phyloP scores from a whole-genome alignment of 1,140 invertebrate species.

The Lordiphosa clarofinis region DNA sequence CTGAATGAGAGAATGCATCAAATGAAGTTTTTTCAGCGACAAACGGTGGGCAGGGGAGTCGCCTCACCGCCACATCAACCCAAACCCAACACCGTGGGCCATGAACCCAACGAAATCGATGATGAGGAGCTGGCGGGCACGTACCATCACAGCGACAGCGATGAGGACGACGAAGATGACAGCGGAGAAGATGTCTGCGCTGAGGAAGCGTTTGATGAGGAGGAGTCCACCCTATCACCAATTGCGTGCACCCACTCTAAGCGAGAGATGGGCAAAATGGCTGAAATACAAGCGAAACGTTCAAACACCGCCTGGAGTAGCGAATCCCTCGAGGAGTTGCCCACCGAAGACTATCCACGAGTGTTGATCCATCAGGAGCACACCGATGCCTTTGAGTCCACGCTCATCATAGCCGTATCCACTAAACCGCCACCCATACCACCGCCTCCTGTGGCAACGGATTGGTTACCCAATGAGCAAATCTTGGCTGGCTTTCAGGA shows the following conservation, averaged over 20 bases:
- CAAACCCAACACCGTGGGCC: constrained; percentile 60
- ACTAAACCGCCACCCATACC: constrained; percentile 14
- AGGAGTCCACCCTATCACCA: constrained; percentile 13
- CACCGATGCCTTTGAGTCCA: constrained; percentile 66
- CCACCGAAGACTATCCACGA: constrained; percentile 58
- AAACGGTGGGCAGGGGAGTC: not conserved
- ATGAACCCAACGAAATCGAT: constrained; percentile 59
- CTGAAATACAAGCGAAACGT: constrained; percentile 37
- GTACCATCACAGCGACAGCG: constrained; percentile 61
- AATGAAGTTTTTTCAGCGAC: constrained; percentile 61
- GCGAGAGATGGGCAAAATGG: constrained; percentile 42
- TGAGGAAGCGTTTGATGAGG: constrained; percentile 39
- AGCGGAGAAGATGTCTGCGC: constrained; percentile 43
- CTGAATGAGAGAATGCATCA: constrained; percentile 68
- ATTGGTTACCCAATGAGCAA: constrained; percentile 65
- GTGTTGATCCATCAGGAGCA: constrained; percentile 77
- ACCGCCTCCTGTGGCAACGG: not conserved
- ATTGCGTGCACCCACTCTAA: constrained; percentile 22
- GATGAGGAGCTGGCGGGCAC: constrained; percentile 56
- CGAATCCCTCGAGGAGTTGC: constrained; percentile 55
- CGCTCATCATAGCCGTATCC: constrained; percentile 72
- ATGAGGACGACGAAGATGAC: constrained; percentile 24
- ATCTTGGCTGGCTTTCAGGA: constrained; percentile 53
- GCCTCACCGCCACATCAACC: constrained; percentile 1
- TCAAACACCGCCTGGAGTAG: constrained; percentile 55